Evolutionary conservation across 2,797 vertebrate species (phyloP).

Genomic region (Phrynocephalus vlangalii): DNA sequence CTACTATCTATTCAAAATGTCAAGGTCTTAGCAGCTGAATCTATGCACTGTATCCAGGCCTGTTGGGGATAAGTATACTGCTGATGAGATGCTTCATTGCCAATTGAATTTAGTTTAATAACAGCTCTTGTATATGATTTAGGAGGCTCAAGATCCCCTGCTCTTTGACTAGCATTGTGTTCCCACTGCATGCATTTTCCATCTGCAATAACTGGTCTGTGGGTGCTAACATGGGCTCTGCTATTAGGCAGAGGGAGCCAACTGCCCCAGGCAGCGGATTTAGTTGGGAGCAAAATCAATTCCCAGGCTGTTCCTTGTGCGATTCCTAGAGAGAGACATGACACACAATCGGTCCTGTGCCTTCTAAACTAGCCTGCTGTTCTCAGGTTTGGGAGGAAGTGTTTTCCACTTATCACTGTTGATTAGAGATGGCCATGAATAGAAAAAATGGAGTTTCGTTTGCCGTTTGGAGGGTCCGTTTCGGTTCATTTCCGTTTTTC

Average conservation of each 20-base stretch:
- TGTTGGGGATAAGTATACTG: neutral
- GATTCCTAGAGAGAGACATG: no score
- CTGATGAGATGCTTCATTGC: neutral
- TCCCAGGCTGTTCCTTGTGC: neutral
- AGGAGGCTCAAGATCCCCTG: neutral
- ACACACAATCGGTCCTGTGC: no score
- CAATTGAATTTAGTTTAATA: neutral
- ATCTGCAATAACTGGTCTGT: neutral
- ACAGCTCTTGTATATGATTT: neutral
- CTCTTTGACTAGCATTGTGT: neutral
- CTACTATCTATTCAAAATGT: conserved; percentile 21
- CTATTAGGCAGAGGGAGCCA: neutral
- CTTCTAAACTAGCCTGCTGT: no score
- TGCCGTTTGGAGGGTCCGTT: no score
- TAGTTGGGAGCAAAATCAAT: neutral
- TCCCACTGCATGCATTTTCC: neutral
- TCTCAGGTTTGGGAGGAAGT: no score
- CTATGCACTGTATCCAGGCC: neutral
- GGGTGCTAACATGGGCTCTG: neutral
- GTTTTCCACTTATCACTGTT: no score
- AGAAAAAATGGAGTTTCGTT: no score
- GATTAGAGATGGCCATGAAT: no score
- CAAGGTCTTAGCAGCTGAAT: neutral
- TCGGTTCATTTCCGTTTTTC: no score
- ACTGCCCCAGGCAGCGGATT: no score